phyloP scores from a whole-genome alignment of 2,888 invertebrate species.

The Strigamia transsilvanica region DNA sequence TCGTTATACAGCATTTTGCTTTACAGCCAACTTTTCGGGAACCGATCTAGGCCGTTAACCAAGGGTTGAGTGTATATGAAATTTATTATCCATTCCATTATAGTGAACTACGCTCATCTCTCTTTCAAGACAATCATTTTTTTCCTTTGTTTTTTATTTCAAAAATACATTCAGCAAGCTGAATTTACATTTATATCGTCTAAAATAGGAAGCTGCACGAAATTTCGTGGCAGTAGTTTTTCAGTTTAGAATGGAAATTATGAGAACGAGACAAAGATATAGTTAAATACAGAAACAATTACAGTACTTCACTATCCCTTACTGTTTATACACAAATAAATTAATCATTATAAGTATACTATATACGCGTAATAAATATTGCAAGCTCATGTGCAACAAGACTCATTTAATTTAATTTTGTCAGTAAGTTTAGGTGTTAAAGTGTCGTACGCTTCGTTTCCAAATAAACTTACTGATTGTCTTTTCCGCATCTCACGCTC shows the following conservation, averaged over 20 bases:
- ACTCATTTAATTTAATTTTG: background rate
- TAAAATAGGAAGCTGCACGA: background rate
- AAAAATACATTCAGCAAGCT: background rate
- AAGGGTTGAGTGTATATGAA: too few species aligned
- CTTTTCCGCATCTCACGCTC: conserved; percentile 53
- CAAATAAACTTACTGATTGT: conserved; percentile 24
- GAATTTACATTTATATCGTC: background rate
- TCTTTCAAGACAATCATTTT: too few species aligned
- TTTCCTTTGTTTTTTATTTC: background rate
- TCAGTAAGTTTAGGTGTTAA: conserved; percentile 20
- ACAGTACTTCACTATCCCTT: background rate
- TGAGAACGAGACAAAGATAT: background rate
- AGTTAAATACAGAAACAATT: background rate
- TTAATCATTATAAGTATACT: background rate
- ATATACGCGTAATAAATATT: background rate
- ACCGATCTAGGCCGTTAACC: too few species aligned
- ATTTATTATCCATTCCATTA: too few species aligned
- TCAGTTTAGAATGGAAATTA: background rate
- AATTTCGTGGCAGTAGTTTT: background rate
- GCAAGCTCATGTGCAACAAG: conserved; percentile 22
- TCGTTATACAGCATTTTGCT: too few species aligned
- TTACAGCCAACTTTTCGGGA: too few species aligned
- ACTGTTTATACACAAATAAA: background rate
- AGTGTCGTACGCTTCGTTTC: background rate
- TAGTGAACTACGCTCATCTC: too few species aligned